These are phyloP conservation scores for Sylvilagus floridanus DNA, from an alignment of 2,797 vertebrate species.

Conservation along the genomic window DNA sequence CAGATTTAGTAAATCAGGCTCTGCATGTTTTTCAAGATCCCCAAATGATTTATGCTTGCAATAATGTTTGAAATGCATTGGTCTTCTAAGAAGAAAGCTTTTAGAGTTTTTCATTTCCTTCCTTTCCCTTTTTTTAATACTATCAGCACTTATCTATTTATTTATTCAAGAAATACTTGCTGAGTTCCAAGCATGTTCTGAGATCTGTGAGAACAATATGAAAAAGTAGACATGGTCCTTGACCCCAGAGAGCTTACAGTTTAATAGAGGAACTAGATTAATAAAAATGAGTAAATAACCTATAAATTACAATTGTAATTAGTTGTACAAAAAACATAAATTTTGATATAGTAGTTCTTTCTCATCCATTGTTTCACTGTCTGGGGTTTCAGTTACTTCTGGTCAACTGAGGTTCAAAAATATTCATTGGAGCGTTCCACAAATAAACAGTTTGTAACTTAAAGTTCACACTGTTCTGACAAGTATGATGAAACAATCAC, in stretches of 20 bases:
- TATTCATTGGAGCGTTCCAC: not conserved
- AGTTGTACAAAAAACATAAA: not conserved
- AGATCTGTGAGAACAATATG: not conserved
- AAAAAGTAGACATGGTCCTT: not conserved
- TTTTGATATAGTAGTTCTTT: not conserved
- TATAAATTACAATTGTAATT: not conserved
- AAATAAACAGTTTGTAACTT: not conserved
- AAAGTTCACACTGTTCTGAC: not conserved
- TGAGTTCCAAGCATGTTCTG: not conserved
- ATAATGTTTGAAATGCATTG: not conserved
- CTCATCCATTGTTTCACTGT: not conserved
- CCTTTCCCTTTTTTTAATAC: not conserved
- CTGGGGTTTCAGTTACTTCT: not conserved
- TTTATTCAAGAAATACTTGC: slow-evolving; percentile 11
- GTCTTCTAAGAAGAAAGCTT: not conserved
- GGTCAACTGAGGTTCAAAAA: not conserved
- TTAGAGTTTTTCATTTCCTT: not conserved
- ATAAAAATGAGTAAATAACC: not conserved
- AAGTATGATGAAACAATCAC: not conserved
- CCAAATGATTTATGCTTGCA: not conserved
- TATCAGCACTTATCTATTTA: not conserved
- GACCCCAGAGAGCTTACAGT: not conserved
- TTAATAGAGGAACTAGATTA: not conserved
- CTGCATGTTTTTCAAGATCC: not conserved
- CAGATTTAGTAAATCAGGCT: not conserved